phyloP scores from a whole-genome alignment of 2,797 vertebrate genomes.

The Tiaroga cobitis region DNA sequence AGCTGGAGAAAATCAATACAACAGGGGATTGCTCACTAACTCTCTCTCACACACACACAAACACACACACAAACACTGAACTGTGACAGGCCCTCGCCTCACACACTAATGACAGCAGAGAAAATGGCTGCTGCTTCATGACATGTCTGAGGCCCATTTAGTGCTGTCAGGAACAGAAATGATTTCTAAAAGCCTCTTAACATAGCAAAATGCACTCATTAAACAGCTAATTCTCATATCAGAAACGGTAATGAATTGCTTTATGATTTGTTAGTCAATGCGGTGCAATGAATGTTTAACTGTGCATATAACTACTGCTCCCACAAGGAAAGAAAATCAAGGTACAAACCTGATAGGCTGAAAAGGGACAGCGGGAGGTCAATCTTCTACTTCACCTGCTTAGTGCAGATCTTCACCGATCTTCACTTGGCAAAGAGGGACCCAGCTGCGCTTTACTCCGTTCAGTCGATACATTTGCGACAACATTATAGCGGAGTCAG shows the following conservation, averaged over 20 bases:
- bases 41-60: neutral
- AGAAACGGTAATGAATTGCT: constrained; percentile 47
- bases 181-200: constrained; percentile 48
- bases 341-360: constrained; percentile 3
- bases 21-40: constrained; percentile 55
- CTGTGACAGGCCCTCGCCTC: constrained; percentile 48
- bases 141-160: constrained; percentile 43
- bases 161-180: constrained; percentile 40
- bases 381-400: constrained; percentile 18
- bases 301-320: constrained; percentile 17
- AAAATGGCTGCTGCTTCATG: constrained; percentile 44
- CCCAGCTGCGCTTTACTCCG: constrained; percentile 5
- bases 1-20: constrained; percentile 63
- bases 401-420: constrained; percentile 15
- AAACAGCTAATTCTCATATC: constrained; percentile 44
- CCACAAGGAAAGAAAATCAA: constrained; percentile 19
- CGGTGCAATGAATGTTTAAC: constrained; percentile 21
- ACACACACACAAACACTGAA: constrained; percentile 29
- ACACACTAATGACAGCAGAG: constrained; percentile 47
- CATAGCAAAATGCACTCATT: constrained; percentile 34
- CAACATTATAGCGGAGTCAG: neutral
- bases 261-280: constrained; percentile 49
- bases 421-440: neutral
- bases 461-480: constrained; percentile 20
- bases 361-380: constrained; percentile 19